A percentile compares a stretch with the other conserved stretches of the same genome.
These are phyloP conservation scores for Fissipunctia ypsillon DNA, from an alignment of 2,888 invertebrate genomes.

Conservation along the genomic window DNA sequence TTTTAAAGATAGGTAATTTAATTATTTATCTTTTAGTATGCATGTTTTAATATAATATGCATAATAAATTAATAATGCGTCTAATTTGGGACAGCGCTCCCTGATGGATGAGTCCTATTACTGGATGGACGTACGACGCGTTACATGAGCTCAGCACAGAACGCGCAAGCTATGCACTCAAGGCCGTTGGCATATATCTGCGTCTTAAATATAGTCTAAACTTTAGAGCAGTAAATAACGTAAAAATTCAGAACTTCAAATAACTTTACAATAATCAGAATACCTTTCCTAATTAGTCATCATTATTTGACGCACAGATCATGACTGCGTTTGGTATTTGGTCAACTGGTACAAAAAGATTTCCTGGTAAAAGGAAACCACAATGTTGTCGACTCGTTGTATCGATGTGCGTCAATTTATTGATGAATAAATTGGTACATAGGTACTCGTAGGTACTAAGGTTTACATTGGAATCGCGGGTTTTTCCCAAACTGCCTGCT, in stretches of 20 bases:
- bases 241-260: conserved; percentile 4
- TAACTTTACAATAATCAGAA: conserved; percentile 4
- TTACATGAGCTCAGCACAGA: too few relatives aligned
- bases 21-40: too few relatives aligned
- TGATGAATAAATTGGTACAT: background rate
- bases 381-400: conserved; percentile 24
- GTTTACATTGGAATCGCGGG: background rate
- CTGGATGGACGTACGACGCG: too few relatives aligned
- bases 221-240: too few relatives aligned
- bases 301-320: conserved; percentile 32
- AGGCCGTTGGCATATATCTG: too few relatives aligned
- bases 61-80: too few relatives aligned
- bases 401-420: conserved; percentile 45
- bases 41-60: too few relatives aligned
- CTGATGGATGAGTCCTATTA: too few relatives aligned
- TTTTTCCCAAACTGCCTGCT: background rate
- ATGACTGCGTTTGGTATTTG: conserved; percentile 27
- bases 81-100: too few relatives aligned
- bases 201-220: too few relatives aligned
- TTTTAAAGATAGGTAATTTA: too few relatives aligned
- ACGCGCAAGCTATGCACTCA: too few relatives aligned
- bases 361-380: conserved; percentile 46
- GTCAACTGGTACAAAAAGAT: conserved; percentile 16
- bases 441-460: background rate
- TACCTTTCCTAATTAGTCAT: conserved; percentile 37